These are phyloP conservation scores for Cheilosia variabilis DNA, from an alignment of 2,888 invertebrate genomes.

Conservation along the genomic window DNA sequence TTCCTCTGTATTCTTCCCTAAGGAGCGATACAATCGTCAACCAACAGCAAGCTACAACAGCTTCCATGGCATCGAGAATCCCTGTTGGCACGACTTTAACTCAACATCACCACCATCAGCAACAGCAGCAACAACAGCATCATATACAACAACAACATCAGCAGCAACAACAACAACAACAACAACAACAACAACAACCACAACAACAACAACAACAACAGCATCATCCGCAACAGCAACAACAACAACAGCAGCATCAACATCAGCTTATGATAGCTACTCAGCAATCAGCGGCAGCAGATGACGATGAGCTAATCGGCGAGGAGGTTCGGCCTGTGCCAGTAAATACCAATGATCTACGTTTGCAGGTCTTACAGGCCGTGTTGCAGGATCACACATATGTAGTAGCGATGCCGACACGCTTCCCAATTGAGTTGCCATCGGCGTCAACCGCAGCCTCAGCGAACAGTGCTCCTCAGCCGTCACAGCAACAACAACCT, in stretches of 20 bases:
- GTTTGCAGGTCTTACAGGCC: slow-evolving; percentile 81
- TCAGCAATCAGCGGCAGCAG: slow-evolving; percentile 69
- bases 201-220: slow-evolving; percentile 45
- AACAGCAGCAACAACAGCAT: slow-evolving; percentile 36
- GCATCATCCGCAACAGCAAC: slow-evolving; percentile 2
- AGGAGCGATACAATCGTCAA: slow-evolving; percentile 72
- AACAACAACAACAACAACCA: slow-evolving; percentile 47
- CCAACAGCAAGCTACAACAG: slow-evolving; percentile 47
- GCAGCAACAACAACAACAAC: slow-evolving; percentile 4
- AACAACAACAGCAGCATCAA: slow-evolving; percentile 40
- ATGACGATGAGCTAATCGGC: slow-evolving; percentile 82
- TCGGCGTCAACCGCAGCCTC: slow-evolving; percentile 51
- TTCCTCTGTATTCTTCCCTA: slow-evolving; percentile 27
- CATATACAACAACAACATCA: slow-evolving; percentile 45
- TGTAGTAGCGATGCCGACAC: slow-evolving; percentile 79
- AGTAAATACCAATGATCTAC: slow-evolving; percentile 81
- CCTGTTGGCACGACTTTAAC: slow-evolving; percentile 64
- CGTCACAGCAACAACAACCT: slow-evolving; percentile 61
- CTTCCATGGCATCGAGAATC: slow-evolving; percentile 63
- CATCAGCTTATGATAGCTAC: slow-evolving; percentile 36
- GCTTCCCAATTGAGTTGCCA: slow-evolving; percentile 76
- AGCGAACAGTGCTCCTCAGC: slow-evolving; percentile 63
- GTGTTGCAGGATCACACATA: slow-evolving; percentile 83
- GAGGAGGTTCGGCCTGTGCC: slow-evolving; percentile 83
- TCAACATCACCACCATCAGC: slow-evolving; percentile 39